These are phyloP conservation scores for Tridacna gigas DNA, from an alignment of 2,888 invertebrate genomes.

Conservation along the genomic window DNA sequence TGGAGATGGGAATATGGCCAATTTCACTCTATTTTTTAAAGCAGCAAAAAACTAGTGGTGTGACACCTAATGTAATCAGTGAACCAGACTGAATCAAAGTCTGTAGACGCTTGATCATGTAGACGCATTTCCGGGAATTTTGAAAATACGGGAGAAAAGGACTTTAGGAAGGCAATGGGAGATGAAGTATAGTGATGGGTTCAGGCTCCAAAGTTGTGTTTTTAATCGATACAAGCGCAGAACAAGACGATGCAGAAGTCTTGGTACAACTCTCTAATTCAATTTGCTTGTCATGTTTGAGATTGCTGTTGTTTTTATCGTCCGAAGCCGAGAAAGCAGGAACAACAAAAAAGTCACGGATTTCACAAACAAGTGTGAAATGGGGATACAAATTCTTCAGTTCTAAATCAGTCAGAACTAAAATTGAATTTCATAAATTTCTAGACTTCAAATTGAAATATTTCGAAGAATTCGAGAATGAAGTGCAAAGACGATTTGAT, in stretches of 20 bases:
- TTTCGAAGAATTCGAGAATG: slow-evolving; percentile 79
- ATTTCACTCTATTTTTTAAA: no score
- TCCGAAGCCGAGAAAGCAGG: slow-evolving; percentile 46
- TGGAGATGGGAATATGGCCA: no score
- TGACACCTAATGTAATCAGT: no score
- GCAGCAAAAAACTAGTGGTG: no score
- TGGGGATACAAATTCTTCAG: slow-evolving; percentile 79
- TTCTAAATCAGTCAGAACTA: slow-evolving; percentile 56
- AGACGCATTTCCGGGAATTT: slow-evolving; percentile 44
- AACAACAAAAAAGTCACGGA: slow-evolving; percentile 42
- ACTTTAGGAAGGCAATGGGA: not conserved
- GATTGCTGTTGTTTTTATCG: slow-evolving; percentile 67
- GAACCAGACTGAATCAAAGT: not conserved
- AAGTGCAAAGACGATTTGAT: slow-evolving; percentile 64
- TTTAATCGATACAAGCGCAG: slow-evolving; percentile 68
- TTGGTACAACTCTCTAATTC: slow-evolving; percentile 52
- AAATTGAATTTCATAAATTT: slow-evolving; percentile 65
- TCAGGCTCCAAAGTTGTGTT: slow-evolving; percentile 66
- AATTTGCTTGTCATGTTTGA: slow-evolving; percentile 69
- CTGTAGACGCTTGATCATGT: not conserved
- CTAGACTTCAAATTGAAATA: slow-evolving; percentile 74
- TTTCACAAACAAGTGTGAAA: slow-evolving; percentile 61
- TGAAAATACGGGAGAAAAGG: slow-evolving; percentile 18
- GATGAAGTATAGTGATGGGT: not conserved
- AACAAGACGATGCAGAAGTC: slow-evolving; percentile 16